A percentile compares a stretch with the other conserved stretches of the same genome.
These are phyloP conservation scores for Oostethus manadensis DNA, from an alignment of 2,113 vertebrate genomes.

Conservation along the genomic window DNA sequence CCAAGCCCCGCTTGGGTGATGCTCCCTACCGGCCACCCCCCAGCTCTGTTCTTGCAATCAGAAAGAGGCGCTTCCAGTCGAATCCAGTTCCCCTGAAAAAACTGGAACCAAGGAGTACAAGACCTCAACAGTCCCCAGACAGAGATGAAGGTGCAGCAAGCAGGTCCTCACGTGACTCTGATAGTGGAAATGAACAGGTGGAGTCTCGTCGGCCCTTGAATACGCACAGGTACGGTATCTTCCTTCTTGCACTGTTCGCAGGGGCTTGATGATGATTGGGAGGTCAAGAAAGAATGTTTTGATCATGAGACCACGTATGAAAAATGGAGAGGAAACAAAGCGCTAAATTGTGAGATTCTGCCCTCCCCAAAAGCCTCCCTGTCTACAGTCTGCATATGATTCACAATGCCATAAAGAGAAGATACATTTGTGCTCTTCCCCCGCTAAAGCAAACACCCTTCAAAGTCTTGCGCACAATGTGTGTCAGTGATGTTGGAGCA, in stretches of 20 bases:
- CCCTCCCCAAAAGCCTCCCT: conserved; percentile 17
- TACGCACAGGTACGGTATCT: conserved; percentile 78
- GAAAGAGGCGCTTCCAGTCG: conserved; percentile 63
- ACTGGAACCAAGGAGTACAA: conserved; percentile 33
- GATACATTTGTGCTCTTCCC: conserved; percentile 5
- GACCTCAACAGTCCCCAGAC: conserved; percentile 45
- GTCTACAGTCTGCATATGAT: conserved; percentile 28
- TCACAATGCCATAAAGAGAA: conserved; percentile 43
- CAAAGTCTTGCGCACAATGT: conserved; percentile 19
- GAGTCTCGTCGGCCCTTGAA: conserved; percentile 69
- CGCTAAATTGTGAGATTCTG: conserved; percentile 42
- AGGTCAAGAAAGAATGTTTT: conserved; percentile 69
- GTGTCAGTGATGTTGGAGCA: conserved; percentile 26
- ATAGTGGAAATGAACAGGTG: conserved; percentile 69
- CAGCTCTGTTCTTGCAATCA: conserved; percentile 49
- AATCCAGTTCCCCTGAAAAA: conserved; percentile 50
- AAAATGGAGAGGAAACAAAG: conserved; percentile 58
- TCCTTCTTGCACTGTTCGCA: conserved; percentile 71
- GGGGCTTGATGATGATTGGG: conserved; percentile 72
- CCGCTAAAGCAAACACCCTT: conserved; percentile 24
- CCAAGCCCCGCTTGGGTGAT: conserved; percentile 27
- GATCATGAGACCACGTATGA: conserved; percentile 60
- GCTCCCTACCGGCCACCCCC: conserved; percentile 12
- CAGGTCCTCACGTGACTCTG: conserved; percentile 59
- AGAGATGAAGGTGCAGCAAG: conserved; percentile 48